Base-by-base conservation (phyloP, 2,888 invertebrate genomes). In the Hylaea fasciaria region DNA sequence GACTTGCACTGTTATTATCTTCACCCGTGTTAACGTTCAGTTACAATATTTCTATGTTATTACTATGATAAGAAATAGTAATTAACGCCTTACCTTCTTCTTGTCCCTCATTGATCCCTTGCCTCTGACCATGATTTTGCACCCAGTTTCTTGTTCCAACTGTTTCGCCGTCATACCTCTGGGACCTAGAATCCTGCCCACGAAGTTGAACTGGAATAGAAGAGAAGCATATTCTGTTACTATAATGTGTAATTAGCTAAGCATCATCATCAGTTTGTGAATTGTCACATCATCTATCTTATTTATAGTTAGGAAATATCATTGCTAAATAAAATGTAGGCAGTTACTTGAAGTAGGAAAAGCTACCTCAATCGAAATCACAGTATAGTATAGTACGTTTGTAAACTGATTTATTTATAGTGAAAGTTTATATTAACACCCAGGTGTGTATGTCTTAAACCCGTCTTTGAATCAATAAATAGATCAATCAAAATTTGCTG, bases 81-180 rank as follows among this genome's bases (percentile, higher is more conserved):
- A 52, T 14, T 13, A 13, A 53, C 12, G 14, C 83, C 93, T 93
- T 94, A 99, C 99, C 97, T 99, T 99, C 94, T 98, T 98, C 94
- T 99, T 99, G 92, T 99, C 99, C 91, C 99, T 94, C 99, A 99
- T 99, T 64, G 99, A 99, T 69, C 99, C 99, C 93, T 98, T 98
- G 87, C 99, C 99, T 94, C 99, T 95, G 82, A 99, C 99, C 99
- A 99, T 99, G 84, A 99, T 99, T 95, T 99, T 99, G 94, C 99
- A 99, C 77, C 99, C 99, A 79, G 99, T 99, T 94, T 99, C 99
- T 93, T 99, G 98, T 93, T 99, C 99, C 89, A 99, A 93, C 94
- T 99, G 99, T 93, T 99, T 99, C 55, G 99, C 99, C 72, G 99
- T 99, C 99, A 99, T 99, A 76, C 99, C 99, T 79, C 99, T 95